phyloP scores from a whole-genome alignment of 2,888 invertebrate genomes.

The Mechanitis messenoides region DNA sequence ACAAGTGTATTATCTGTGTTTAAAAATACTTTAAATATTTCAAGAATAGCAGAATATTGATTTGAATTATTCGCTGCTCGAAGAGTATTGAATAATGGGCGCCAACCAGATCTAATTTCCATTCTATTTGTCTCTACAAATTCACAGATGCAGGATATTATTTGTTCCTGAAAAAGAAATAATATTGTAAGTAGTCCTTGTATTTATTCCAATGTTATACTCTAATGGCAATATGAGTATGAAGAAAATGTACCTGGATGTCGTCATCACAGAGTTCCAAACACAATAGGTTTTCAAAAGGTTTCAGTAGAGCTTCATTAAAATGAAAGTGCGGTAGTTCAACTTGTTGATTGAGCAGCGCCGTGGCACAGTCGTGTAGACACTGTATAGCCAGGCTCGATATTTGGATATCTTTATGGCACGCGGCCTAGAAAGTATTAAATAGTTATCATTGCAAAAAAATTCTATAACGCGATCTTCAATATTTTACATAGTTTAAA shows the following conservation, averaged over 20 bases:
- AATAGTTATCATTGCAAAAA: too few species aligned
- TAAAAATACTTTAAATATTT: conserved; percentile 95
- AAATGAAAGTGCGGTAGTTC: conserved; percentile 96
- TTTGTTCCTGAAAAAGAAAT: conserved; percentile 81
- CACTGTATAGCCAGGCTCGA: conserved; percentile 94
- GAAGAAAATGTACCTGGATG: conserved; percentile 80
- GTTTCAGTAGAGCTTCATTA: conserved; percentile 95
- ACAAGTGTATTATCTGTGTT: conserved; percentile 94
- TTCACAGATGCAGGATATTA: conserved; percentile 96
- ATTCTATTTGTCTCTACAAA: conserved; percentile 96
- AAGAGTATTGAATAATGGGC: conserved; percentile 95
- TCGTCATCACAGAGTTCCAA: conserved; percentile 95
- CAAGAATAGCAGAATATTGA: conserved; percentile 84
- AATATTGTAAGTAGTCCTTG: neutral
- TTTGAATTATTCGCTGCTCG: conserved; percentile 88
- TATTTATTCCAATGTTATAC: too few species aligned
- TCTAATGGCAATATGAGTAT: too few species aligned
- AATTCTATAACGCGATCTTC: too few species aligned
- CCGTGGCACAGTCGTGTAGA: conserved; percentile 93
- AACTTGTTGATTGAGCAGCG: conserved; percentile 88
- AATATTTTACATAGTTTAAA: too few species aligned
- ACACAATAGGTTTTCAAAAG: conserved; percentile 95
- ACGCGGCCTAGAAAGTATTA: conserved; percentile 81
- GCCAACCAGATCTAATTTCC: conserved; percentile 97
- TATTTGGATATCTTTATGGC: conserved; percentile 91